phyloP scores from a whole-genome alignment of 2,113 vertebrate genomes.

The Bubo blakistoni region DNA sequence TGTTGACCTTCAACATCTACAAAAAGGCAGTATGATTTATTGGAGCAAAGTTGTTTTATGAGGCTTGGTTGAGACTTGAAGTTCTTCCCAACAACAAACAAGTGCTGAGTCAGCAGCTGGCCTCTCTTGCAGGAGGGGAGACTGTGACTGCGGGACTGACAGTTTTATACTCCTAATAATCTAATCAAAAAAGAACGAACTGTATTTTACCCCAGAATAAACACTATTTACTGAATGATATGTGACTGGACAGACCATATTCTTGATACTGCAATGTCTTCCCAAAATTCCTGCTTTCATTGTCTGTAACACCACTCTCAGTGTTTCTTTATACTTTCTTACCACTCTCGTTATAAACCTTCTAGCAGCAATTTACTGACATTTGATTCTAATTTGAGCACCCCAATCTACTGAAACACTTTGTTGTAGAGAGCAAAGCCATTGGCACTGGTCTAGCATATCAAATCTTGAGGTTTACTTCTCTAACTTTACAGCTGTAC shows the following conservation, averaged over 20 bases:
- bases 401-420: not conserved
- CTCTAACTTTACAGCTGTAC: not conserved
- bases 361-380: not conserved
- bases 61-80: not conserved
- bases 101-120: constrained; percentile 23
- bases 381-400: not conserved
- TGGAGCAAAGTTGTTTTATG: not conserved
- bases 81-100: not conserved
- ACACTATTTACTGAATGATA: not conserved
- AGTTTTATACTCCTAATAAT: not conserved
- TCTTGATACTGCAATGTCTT: not conserved
- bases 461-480: not conserved
- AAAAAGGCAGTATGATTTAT: constrained; percentile 17
- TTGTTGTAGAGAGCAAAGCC: not conserved
- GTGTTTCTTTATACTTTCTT: not conserved
- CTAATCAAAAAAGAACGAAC: not conserved
- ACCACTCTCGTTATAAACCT: not conserved
- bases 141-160: not conserved
- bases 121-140: not conserved
- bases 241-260: not conserved
- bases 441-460: not conserved
- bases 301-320: not conserved
- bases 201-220: not conserved
- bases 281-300: not conserved
- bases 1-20: not conserved